These are phyloP conservation scores for Eupithecia dodoneata DNA, from an alignment of 2,888 invertebrate genomes.

Conservation along the genomic window DNA sequence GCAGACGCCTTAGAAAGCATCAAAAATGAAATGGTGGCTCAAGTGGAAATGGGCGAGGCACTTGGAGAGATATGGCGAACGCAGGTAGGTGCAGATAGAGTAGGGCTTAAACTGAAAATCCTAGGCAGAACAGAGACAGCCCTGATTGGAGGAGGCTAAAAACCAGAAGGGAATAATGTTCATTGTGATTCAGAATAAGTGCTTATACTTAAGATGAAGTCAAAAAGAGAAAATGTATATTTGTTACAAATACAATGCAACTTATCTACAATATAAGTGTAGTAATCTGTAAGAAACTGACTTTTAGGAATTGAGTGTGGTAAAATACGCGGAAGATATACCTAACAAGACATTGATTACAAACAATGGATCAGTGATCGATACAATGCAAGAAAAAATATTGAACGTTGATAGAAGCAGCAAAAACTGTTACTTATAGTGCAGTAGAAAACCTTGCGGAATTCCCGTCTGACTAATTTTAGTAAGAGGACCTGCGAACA, in stretches of 20 bases:
- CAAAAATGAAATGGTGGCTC: background rate
- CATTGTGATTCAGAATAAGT: background rate
- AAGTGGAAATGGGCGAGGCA: background rate
- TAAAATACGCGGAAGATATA: constrained; percentile 8
- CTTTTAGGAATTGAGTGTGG: background rate
- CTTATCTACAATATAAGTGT: background rate
- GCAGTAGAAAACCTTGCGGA: constrained; percentile 34
- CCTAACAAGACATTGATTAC: background rate
- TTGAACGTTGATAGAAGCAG: constrained; percentile 10
- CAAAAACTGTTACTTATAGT: constrained; percentile 32
- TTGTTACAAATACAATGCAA: background rate
- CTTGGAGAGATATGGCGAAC: background rate
- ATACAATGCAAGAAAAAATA: constrained; percentile 18
- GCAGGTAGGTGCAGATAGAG: background rate
- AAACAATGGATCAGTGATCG: background rate
- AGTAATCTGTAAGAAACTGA: background rate
- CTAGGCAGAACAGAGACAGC: background rate
- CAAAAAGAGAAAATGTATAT: background rate
- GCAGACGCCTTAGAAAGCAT: background rate
- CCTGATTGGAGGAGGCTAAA: background rate
- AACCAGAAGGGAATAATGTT: background rate
- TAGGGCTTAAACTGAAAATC: background rate
- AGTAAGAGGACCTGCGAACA: background rate
- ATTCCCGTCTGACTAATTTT: constrained; percentile 36
- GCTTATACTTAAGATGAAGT: background rate